These are phyloP conservation scores for Exephanes ischioxanthus DNA, from an alignment of 2,888 invertebrate genomes.

Conservation along the genomic window DNA sequence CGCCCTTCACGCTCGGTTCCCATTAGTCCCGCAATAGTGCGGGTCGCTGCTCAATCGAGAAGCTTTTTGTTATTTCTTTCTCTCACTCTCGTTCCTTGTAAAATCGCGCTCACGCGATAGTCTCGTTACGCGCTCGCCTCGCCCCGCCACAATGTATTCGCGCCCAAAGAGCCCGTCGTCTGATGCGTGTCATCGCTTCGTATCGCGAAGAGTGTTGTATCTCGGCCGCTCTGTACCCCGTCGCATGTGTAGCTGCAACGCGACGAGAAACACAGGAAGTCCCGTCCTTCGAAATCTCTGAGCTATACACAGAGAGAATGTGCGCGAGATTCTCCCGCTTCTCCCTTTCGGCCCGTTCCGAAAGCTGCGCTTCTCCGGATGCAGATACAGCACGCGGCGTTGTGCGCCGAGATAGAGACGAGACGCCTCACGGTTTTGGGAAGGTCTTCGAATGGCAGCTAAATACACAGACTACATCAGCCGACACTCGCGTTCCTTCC, in stretches of 20 bases:
- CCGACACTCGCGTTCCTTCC: constrained; percentile 2
- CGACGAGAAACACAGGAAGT: constrained; percentile 32
- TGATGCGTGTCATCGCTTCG: constrained; percentile 59
- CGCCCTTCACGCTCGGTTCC: constrained; percentile 44
- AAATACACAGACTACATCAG: neutral
- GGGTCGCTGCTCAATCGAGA: constrained; percentile 36
- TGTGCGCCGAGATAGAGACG: constrained; percentile 2
- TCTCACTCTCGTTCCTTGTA: neutral
- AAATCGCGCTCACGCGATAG: constrained; percentile 60
- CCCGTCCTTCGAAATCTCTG: constrained; percentile 29
- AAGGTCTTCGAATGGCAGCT: constrained; percentile 32
- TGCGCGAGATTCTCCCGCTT: neutral
- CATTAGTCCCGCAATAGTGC: constrained; percentile 30
- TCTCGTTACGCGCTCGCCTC: constrained; percentile 62
- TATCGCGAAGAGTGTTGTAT: constrained; percentile 49
- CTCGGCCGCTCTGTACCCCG: constrained; percentile 21
- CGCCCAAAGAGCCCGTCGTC: constrained; percentile 37
- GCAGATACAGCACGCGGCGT: constrained; percentile 14
- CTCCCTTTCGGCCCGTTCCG: constrained; percentile 2
- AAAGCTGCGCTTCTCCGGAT: constrained; percentile 21
- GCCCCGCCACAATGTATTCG: constrained; percentile 20
- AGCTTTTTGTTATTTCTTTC: constrained; percentile 9
- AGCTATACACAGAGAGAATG: neutral
- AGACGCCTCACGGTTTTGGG: constrained; percentile 40
- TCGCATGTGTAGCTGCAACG: neutral